Conservation (phyloP, 2,888 invertebrate species). For the Drosophila subsilvestris region DNA sequence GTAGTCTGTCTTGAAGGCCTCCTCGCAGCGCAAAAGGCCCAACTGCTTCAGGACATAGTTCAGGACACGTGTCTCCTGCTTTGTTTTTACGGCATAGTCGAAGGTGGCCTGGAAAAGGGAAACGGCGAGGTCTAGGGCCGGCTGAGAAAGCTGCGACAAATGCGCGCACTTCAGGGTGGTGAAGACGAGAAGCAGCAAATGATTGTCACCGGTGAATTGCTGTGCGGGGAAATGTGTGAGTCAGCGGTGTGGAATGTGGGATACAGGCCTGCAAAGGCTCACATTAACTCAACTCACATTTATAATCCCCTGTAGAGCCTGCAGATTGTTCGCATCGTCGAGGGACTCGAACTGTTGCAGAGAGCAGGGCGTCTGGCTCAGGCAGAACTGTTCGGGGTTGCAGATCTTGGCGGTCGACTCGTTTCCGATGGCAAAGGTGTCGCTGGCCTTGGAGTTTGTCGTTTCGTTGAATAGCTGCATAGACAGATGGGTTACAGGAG, state of each 20-base stretch:
- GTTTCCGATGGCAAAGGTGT: constrained; percentile 43
- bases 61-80: constrained; percentile 81
- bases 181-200: constrained; percentile 81
- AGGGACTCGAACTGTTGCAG: constrained; percentile 80
- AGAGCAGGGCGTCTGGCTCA: constrained; percentile 78
- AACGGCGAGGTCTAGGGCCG: constrained; percentile 80
- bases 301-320: constrained; percentile 77
- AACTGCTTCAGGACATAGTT: constrained; percentile 83
- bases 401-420: constrained; percentile 23
- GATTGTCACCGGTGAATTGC: constrained; percentile 81
- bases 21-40: constrained; percentile 81
- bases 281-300: constrained; percentile 77
- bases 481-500: neutral
- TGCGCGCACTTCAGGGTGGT: constrained; percentile 83
- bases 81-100: constrained; percentile 81
- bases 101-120: constrained; percentile 80
- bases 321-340: constrained; percentile 76
- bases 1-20: constrained; percentile 80
- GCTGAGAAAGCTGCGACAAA: constrained; percentile 76
- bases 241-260: no score
- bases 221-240: constrained; percentile 34
- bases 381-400: constrained; percentile 78
- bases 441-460: constrained; percentile 55
- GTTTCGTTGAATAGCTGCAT: constrained; percentile 68
- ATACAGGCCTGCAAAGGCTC: no score